These are phyloP conservation scores for Eumacrocentrus americanus DNA, from an alignment of 2,888 invertebrate genomes.

Conservation along the genomic window DNA sequence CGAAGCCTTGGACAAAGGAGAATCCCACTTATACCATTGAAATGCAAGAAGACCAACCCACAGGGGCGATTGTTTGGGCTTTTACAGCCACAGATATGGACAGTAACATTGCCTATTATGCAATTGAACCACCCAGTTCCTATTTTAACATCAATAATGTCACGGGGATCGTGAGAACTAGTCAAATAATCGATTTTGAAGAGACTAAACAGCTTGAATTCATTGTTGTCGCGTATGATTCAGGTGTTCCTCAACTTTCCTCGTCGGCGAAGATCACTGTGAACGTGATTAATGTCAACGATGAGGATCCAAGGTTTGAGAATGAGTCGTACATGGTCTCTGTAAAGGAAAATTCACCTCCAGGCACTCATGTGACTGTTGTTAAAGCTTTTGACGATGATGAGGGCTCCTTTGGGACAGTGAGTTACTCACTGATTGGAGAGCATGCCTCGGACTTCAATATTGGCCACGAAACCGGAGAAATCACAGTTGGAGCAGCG, in stretches of 20 bases:
- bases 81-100: constrained; percentile 82
- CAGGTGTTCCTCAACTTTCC: constrained; percentile 83
- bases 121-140: constrained; percentile 72
- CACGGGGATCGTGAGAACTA: constrained; percentile 79
- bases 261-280: constrained; percentile 79
- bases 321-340: constrained; percentile 71
- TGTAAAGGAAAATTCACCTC: constrained; percentile 77
- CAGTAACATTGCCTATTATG: constrained; percentile 79
- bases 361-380: constrained; percentile 74
- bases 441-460: constrained; percentile 76
- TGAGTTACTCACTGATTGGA: constrained; percentile 79
- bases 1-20: constrained; percentile 74
- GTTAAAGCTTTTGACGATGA: constrained; percentile 81
- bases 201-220: constrained; percentile 76
- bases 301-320: constrained; percentile 83
- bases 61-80: constrained; percentile 78
- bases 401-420: constrained; percentile 76
- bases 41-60: constrained; percentile 82
- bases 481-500: constrained; percentile 75
- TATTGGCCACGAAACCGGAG: constrained; percentile 75
- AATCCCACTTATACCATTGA: constrained; percentile 70
- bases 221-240: constrained; percentile 82
- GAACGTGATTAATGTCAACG: constrained; percentile 82
- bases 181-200: constrained; percentile 84
- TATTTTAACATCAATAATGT: constrained; percentile 83